These are phyloP conservation scores for Smithornis capensis DNA, from an alignment of 2,113 vertebrate genomes.

Conservation along the genomic window DNA sequence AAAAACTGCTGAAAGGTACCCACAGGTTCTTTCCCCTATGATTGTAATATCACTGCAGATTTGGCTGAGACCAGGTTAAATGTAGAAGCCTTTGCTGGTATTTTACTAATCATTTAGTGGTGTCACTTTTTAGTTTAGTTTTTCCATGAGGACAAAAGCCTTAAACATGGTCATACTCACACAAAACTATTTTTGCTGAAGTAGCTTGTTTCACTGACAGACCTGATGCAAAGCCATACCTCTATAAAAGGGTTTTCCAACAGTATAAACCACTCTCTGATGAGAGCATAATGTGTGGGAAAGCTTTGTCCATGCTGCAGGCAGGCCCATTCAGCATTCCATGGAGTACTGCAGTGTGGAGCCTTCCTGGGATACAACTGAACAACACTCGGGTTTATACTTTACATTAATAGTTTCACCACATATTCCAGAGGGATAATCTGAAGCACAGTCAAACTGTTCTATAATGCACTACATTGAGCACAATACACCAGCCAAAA, in stretches of 20 bases:
- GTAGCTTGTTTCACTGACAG: background rate
- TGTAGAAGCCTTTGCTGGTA: background rate
- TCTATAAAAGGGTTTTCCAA: background rate
- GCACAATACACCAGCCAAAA: slow-evolving; percentile 7
- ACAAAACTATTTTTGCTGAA: background rate
- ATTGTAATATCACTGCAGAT: background rate
- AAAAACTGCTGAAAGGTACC: slow-evolving; percentile 19
- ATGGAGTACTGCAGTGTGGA: background rate
- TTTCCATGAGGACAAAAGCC: background rate
- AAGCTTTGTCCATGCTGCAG: background rate
- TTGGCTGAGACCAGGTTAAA: background rate
- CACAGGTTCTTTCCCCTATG: background rate
- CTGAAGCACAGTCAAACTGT: background rate
- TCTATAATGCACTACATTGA: background rate
- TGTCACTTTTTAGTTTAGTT: background rate
- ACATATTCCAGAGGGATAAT: background rate
- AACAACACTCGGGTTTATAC: background rate
- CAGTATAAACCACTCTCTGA: background rate
- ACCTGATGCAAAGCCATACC: background rate
- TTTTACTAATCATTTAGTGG: background rate
- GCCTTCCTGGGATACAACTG: background rate
- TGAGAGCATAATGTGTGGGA: background rate
- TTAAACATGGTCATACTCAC: background rate
- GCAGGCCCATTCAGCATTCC: background rate
- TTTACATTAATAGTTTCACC: background rate